Conservation (phyloP, 2,888 invertebrate species). For the Tiphia femorata region DNA sequence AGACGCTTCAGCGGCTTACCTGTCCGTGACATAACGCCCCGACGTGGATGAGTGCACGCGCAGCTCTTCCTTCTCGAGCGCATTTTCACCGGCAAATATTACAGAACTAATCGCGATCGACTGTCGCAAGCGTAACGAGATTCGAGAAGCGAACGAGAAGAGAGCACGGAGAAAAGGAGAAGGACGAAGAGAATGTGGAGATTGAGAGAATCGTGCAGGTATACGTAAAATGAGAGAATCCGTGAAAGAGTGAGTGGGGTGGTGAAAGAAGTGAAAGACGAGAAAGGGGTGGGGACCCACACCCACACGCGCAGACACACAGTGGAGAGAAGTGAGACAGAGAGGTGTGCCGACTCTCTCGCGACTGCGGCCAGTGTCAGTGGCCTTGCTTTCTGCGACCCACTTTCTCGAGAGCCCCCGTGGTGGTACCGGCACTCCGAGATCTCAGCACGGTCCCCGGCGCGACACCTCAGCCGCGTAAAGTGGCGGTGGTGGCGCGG, state of each 20-base stretch:
- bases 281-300: constrained; percentile 19
- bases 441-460: constrained; percentile 16
- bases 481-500: constrained; percentile 9
- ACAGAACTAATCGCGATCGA: constrained; percentile 43
- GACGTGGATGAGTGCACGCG: constrained; percentile 24
- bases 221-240: constrained; percentile 30
- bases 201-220: constrained; percentile 23
- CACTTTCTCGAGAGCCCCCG: constrained; percentile 64
- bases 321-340: constrained; percentile 19
- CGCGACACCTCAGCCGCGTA: constrained; percentile 22
- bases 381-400: constrained; percentile 70
- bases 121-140: constrained; percentile 34
- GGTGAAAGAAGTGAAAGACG: constrained; percentile 5
- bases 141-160: constrained; percentile 5
- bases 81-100: constrained; percentile 47
- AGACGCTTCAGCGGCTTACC: constrained; percentile 22
- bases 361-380: constrained; percentile 61
- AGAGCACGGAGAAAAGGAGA: constrained; percentile 2
- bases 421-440: constrained; percentile 24
- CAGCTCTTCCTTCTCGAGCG: constrained; percentile 15
- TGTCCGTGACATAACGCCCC: constrained; percentile 47
- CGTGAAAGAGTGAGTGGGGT: constrained; percentile 14
- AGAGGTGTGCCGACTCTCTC: constrained; percentile 38
- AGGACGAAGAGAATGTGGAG: constrained; percentile 19
- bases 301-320: background rate